Percentiles rank a stretch among this genome's conserved stretches.
Evolutionary conservation across 2,113 vertebrate species (phyloP).

Genomic region (Alaudala cheleensis): DNA sequence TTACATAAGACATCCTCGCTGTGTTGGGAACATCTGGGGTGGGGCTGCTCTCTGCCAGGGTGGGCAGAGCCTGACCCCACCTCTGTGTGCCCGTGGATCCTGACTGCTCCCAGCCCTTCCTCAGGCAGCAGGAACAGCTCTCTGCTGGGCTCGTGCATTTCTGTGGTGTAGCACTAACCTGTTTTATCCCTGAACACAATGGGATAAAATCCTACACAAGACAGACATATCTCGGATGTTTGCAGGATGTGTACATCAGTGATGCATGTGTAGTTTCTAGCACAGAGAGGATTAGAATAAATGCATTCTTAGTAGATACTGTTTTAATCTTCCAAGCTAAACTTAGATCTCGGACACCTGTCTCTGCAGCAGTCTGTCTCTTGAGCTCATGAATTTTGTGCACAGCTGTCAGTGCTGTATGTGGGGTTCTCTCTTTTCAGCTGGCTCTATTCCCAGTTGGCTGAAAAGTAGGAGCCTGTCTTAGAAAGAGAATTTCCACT

Average conservation of each 20-base stretch:
- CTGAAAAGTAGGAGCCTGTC: slow-evolving; percentile 62
- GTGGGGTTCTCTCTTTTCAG: slow-evolving; percentile 62
- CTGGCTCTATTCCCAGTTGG: slow-evolving; percentile 67
- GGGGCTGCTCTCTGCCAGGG: slow-evolving; percentile 16
- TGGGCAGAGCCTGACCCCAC: slow-evolving; percentile 13
- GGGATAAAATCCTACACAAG: slow-evolving; percentile 17
- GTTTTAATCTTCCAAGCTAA: slow-evolving; percentile 72
- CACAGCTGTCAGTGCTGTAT: slow-evolving; percentile 70
- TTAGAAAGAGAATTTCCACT: slow-evolving; percentile 70
- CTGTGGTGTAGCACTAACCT: neutral
- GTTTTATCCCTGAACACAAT: slow-evolving; percentile 40
- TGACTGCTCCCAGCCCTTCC: neutral
- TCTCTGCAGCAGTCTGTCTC: slow-evolving; percentile 67
- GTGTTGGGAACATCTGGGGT: slow-evolving; percentile 48
- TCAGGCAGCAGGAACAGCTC: neutral
- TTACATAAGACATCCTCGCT: slow-evolving; percentile 20
- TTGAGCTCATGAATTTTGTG: slow-evolving; percentile 65
- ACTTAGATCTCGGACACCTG: slow-evolving; percentile 74
- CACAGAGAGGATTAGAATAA: slow-evolving; percentile 65
- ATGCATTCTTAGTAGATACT: slow-evolving; percentile 68
- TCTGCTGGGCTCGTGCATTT: neutral
- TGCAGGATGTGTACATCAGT: slow-evolving; percentile 19
- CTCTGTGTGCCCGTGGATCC: neutral
- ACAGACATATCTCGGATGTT: slow-evolving; percentile 27
- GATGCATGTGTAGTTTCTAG: slow-evolving; percentile 44